Conservation (phyloP, 1,140 invertebrate genomes). For the Scaptomyza pallida region DNA sequence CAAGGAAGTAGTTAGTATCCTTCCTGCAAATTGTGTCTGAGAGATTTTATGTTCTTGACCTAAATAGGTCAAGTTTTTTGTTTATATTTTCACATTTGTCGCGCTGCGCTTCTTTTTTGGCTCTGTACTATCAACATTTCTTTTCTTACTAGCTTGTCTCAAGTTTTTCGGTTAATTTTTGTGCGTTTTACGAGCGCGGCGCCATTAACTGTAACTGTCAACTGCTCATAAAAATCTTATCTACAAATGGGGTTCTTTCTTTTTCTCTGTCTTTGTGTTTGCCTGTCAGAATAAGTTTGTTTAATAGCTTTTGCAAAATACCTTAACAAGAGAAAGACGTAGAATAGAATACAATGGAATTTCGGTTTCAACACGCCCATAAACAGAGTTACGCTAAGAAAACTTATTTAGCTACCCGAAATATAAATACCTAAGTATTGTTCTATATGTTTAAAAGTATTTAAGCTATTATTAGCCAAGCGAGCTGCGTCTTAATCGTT, state of each 20-base stretch:
- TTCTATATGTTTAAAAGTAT: not conserved
- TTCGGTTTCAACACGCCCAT: conserved; percentile 37
- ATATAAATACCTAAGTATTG: not conserved
- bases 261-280: conserved; percentile 9
- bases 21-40: conserved; percentile 7
- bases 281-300: conserved; percentile 23
- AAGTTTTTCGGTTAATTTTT: conserved; percentile 49
- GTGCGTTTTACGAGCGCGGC: conserved; percentile 63
- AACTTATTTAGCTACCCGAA: not conserved
- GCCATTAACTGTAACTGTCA: conserved; percentile 78
- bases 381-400: conserved; percentile 21
- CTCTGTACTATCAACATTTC: conserved; percentile 40
- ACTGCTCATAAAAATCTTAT: conserved; percentile 75
- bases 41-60: conserved; percentile 25
- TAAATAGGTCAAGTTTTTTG: conserved; percentile 76
- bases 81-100: conserved; percentile 58
- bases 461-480: conserved; percentile 23
- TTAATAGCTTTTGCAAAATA: conserved; percentile 41
- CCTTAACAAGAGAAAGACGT: conserved; percentile 3
- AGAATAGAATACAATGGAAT: conserved; percentile 27
- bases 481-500: conserved; percentile 40
- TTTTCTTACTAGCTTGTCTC: conserved; percentile 30
- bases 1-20: not conserved
- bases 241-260: conserved; percentile 47
- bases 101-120: conserved; percentile 49